These are phyloP conservation scores for Channa striata DNA, from an alignment of 2,797 vertebrate genomes.

Conservation along the genomic window DNA sequence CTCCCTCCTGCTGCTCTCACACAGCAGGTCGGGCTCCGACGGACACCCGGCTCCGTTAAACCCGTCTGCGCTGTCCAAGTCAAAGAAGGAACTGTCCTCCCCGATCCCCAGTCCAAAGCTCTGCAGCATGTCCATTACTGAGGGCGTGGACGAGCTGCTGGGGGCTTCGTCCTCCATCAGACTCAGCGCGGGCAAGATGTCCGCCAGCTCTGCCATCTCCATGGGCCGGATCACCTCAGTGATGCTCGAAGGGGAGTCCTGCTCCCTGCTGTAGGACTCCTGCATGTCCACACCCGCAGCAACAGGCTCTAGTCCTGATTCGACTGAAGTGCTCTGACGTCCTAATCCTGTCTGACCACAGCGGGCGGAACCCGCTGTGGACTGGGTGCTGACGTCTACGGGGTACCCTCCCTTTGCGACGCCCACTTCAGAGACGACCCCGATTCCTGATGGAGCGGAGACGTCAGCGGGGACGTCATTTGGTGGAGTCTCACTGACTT, in stretches of 20 bases:
- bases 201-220: slow-evolving; percentile 75
- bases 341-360: slow-evolving; percentile 55
- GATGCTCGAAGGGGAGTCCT: slow-evolving; percentile 61
- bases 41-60: background rate
- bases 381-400: slow-evolving; percentile 67
- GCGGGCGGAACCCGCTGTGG: slow-evolving; percentile 55
- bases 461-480: slow-evolving; percentile 44
- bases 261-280: slow-evolving; percentile 28
- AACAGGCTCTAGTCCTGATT: slow-evolving; percentile 57
- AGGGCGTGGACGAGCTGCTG: slow-evolving; percentile 34
- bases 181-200: slow-evolving; percentile 74
- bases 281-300: slow-evolving; percentile 48
- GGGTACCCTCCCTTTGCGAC: slow-evolving; percentile 76
- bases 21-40: slow-evolving; percentile 14
- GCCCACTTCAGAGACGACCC: slow-evolving; percentile 49
- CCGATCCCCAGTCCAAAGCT: slow-evolving; percentile 68
- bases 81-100: slow-evolving; percentile 54
- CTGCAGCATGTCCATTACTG: slow-evolving; percentile 72
- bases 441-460: slow-evolving; percentile 34
- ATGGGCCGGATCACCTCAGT: slow-evolving; percentile 71
- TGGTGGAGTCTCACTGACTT: slow-evolving; percentile 20
- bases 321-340: slow-evolving; percentile 38
- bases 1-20: slow-evolving; percentile 25
- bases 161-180: slow-evolving; percentile 72
- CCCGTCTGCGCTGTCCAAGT: slow-evolving; percentile 44